These are phyloP conservation scores for Characodon lateralis DNA, from an alignment of 2,797 vertebrate species.

Conservation along the genomic window DNA sequence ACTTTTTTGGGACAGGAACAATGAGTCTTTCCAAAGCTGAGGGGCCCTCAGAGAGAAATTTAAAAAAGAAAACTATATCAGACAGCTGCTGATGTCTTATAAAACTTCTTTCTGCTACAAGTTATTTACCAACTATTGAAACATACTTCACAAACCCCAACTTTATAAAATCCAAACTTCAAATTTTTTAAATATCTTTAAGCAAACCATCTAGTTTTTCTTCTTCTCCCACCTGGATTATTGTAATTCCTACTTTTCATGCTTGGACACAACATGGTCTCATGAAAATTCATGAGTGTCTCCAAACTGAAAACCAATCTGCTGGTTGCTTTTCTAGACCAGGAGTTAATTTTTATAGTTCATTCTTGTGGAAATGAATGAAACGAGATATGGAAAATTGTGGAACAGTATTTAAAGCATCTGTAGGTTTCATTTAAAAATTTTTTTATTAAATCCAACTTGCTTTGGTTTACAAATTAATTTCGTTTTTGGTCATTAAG, in stretches of 20 bases:
- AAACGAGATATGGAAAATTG: background rate
- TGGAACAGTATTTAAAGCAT: background rate
- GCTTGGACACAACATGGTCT: background rate
- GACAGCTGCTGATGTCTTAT: too few relatives aligned
- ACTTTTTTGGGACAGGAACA: too few relatives aligned
- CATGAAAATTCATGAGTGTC: background rate
- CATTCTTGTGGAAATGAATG: background rate
- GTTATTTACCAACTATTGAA: background rate
- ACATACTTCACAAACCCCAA: background rate
- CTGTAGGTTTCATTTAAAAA: background rate
- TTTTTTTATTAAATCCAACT: background rate
- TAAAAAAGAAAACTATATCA: too few relatives aligned
- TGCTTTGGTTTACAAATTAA: too few relatives aligned
- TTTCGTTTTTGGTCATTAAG: too few relatives aligned
- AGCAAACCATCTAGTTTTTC: background rate
- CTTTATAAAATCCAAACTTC: background rate
- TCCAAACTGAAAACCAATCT: background rate
- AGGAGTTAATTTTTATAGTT: background rate
- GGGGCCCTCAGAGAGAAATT: too few relatives aligned
- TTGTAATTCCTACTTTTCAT: background rate
- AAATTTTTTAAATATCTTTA: background rate
- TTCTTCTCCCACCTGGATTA: background rate
- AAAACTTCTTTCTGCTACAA: background rate
- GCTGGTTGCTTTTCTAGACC: background rate
- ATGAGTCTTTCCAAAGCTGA: too few relatives aligned